Conservation (phyloP, 2,888 invertebrate species). For the Bombylius major region DNA sequence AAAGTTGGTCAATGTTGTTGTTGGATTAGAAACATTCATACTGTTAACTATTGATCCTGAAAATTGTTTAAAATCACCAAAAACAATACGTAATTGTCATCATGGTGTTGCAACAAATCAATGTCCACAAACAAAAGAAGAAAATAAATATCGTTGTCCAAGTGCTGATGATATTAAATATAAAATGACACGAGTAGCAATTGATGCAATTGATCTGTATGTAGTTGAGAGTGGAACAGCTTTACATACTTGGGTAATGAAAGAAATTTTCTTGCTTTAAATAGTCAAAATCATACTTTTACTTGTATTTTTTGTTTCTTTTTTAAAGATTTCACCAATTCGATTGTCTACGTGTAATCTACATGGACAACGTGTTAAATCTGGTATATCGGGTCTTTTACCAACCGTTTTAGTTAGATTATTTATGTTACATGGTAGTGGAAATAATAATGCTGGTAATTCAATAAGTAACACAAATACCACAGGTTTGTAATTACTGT, state of each 20-base stretch:
- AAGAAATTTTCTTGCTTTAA: background rate
- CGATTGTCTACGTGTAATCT: constrained; percentile 84
- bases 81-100: constrained; percentile 63
- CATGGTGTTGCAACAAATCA: constrained; percentile 59
- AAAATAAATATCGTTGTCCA: constrained; percentile 63
- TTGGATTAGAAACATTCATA: constrained; percentile 78
- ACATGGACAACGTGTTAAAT: constrained; percentile 83
- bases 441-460: constrained; percentile 26
- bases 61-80: constrained; percentile 76
- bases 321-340: constrained; percentile 60
- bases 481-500: constrained; percentile 41
- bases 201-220: constrained; percentile 83
- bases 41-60: constrained; percentile 78
- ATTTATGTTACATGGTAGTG: constrained; percentile 43
- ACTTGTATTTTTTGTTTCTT: constrained; percentile 14
- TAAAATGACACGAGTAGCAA: constrained; percentile 75
- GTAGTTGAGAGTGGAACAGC: constrained; percentile 82
- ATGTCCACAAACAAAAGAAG: constrained; percentile 55
- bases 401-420: constrained; percentile 59
- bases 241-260: constrained; percentile 62
- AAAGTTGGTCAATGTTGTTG: constrained; percentile 69
- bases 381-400: constrained; percentile 76
- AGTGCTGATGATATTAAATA: constrained; percentile 82
- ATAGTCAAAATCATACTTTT: background rate
- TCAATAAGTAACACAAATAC: constrained; percentile 54